A percentile compares a stretch with the other conserved stretches of the same genome.
phyloP scores from a whole-genome alignment of 2,888 invertebrate species.

The Leptarthrus brevirostris region DNA sequence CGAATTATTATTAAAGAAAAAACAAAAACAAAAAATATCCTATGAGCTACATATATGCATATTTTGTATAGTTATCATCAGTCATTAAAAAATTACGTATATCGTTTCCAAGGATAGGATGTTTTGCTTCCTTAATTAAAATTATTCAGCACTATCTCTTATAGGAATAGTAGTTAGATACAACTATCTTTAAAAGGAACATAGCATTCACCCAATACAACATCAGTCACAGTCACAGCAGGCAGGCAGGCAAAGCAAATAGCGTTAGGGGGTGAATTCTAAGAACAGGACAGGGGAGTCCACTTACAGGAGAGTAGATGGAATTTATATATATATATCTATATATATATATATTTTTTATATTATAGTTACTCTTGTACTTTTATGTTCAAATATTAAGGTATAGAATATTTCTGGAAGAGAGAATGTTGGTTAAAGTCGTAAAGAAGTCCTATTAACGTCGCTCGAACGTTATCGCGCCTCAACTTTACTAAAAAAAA shows the following conservation, averaged over 20 bases:
- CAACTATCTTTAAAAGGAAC: conserved; percentile 28
- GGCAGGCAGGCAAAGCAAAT: conserved; percentile 26
- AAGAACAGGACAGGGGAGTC: background rate
- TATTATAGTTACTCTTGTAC: conserved; percentile 34
- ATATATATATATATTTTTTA: too few relatives aligned
- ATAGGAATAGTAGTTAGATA: conserved; percentile 31
- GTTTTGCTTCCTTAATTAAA: conserved; percentile 30
- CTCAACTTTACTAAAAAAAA: background rate
- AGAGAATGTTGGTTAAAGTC: conserved; percentile 18
- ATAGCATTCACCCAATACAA: conserved; percentile 3
- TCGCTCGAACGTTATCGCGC: background rate
- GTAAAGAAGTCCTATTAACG: conserved; percentile 30
- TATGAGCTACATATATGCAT: conserved; percentile 42
- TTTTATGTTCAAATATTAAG: conserved; percentile 34
- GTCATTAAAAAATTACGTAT: conserved; percentile 61
- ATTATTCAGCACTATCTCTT: conserved; percentile 30
- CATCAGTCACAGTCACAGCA: conserved; percentile 21
- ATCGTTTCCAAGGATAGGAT: conserved; percentile 56
- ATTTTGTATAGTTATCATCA: conserved; percentile 56
- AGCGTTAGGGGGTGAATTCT: conserved; percentile 25
- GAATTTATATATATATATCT: conserved; percentile 26
- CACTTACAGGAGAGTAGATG: conserved; percentile 4
- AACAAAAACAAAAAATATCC: conserved; percentile 35
- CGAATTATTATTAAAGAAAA: conserved; percentile 22
- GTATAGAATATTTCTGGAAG: conserved; percentile 35